Base-by-base conservation (phyloP, 1,140 invertebrate species). In the Sitobion miscanthi region DNA sequence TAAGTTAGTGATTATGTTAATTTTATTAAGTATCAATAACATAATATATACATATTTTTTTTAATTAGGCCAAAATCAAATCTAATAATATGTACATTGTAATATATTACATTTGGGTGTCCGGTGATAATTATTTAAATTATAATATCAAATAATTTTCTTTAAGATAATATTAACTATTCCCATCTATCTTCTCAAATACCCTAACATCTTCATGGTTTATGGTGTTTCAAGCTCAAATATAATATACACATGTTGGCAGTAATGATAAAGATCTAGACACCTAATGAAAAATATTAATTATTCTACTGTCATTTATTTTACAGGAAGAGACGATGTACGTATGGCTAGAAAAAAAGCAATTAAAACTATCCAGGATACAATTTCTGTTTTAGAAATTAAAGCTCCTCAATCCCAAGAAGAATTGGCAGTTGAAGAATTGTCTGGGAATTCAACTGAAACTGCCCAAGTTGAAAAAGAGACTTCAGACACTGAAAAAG, bases 341-440 rank as follows among this genome's bases (percentile, higher is more conserved):
- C 96, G 98, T 94, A 96, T 97, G 93, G 97, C 98, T 0, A 96
- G 98, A 38, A 98, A 97, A 95, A 97, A 98, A 94, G 97, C 98
- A 1, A 98, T 99, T 21, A 97, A 97, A 95, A 97, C 96, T 95
- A 98, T 99, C 94, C 97, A 99, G 94, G 96, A 97, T 89, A 97
- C 97, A 54, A 98, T 99, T 92, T 97, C 97, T 94, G 96, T 97
- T 54, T 95, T 99, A 87, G 98, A 99, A 95, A 95, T 96, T 0
- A 97, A 96, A 94, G 96, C 95, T 35, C 95, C 95, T 85, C 62
- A 90, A 54, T 49, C 94, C 5, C 92, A 91, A 93, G 52, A 57
- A 35, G 82, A 87, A 45, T 30, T 49, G 6, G 45, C 14, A 42
- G 69, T 38, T 62, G 93, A 94, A 69, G n/a, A 91, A 47, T 82